Conservation (phyloP, 2,797 vertebrate genomes). For the Poecilia gillii region DNA sequence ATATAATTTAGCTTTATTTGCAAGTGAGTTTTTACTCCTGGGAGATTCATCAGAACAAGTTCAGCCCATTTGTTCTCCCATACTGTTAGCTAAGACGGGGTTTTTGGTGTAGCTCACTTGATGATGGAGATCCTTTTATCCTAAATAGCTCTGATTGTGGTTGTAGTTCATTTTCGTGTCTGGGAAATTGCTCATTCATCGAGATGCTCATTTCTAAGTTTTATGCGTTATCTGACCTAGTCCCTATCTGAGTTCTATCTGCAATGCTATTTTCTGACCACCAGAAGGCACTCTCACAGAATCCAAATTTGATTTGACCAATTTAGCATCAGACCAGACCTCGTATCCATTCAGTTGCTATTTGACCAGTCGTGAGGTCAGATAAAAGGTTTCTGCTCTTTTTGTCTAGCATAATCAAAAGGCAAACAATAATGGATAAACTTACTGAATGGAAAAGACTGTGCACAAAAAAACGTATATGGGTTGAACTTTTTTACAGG, state of each 20-base stretch:
- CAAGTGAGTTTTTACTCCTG: neutral
- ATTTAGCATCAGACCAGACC: neutral
- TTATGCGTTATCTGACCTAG: neutral
- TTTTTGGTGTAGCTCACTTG: neutral
- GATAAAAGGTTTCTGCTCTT: neutral
- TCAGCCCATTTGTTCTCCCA: neutral
- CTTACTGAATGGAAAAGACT: neutral
- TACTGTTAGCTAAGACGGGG: neutral
- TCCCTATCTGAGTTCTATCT: neutral
- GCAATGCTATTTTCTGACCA: neutral
- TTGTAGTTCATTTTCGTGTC: neutral
- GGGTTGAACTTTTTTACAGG: neutral
- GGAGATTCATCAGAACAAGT: neutral
- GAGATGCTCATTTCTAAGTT: neutral
- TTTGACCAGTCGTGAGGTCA: neutral
- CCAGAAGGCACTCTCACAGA: neutral
- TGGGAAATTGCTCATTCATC: neutral
- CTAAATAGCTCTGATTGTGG: neutral
- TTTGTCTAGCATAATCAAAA: neutral
- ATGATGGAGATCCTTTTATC: neutral
- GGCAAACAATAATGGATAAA: neutral
- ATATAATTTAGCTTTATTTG: neutral
- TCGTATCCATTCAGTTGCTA: neutral
- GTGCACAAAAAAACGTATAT: neutral
- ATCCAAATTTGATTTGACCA: neutral